These are phyloP conservation scores for Cairina moschata DNA, from an alignment of 2,113 vertebrate species.

Conservation along the genomic window DNA sequence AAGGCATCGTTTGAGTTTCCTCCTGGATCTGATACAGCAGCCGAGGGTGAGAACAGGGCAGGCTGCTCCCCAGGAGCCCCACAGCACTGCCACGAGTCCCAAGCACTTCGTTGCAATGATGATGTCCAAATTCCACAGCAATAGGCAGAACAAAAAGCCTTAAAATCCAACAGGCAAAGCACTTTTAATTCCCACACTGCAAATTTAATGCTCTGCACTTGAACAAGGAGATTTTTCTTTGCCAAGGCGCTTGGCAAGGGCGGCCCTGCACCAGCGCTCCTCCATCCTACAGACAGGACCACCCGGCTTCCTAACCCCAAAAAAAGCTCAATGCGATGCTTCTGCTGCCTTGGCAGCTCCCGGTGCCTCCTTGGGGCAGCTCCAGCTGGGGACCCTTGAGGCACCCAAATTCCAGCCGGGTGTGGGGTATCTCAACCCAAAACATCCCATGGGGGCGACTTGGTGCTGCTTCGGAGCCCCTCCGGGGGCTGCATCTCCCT, in stretches of 20 bases:
- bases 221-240: not conserved
- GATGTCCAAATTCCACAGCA: not conserved
- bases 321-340: not conserved
- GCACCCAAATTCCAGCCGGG: too few species aligned
- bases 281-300: not conserved
- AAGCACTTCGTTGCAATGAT: not conserved
- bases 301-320: not conserved
- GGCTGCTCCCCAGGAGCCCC: not conserved
- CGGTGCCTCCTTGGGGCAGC: not conserved
- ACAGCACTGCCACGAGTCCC: not conserved
- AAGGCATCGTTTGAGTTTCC: too few species aligned
- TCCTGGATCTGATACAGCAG: too few species aligned
- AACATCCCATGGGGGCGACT: too few species aligned
- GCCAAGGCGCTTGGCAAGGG: not conserved
- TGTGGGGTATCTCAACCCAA: too few species aligned
- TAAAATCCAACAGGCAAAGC: not conserved
- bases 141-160: not conserved
- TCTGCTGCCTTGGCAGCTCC: not conserved
- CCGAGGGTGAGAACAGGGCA: not conserved
- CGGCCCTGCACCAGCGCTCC: not conserved
- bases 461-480: too few species aligned
- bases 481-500: not conserved
- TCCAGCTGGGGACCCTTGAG: not conserved
- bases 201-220: not conserved
- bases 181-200: not conserved